Evolutionary conservation across 2,113 vertebrate genomes (phyloP), one percentile per base, ranked within the genome.

Genomic region (Nematolebias whitei): DNA sequence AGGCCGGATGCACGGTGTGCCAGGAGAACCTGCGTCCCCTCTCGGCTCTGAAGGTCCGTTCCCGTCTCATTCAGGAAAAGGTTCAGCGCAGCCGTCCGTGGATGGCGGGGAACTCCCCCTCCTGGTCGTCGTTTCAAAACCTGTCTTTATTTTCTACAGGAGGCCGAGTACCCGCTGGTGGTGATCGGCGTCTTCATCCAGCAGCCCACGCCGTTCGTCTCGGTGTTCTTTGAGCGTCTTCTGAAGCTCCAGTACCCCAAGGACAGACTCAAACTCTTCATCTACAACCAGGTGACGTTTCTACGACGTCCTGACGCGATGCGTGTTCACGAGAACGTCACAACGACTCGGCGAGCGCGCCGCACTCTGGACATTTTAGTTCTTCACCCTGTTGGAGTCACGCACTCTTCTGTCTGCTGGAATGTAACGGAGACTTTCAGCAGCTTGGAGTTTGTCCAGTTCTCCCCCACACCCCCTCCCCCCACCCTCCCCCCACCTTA

Each of bases 191-290:
- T 99, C 85, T 99, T 98, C 85, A 96, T 99, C 0, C 94, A 98
- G 79, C 96, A 98, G 88, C 95, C 94, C 54, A 98, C 96, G 0
- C 98, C 98, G 0, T 99, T 99, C 62, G 91, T 97, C 16, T 87
- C 92, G 0, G 93, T 95, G 59, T 99, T 99, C 78, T 98, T 99
- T 78, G 69, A 93, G 71, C 87, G 96, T 2, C 92, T 99, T 0
- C 78, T 84, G 54, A 93, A 89, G 55, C 91, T 99, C 35, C 89
- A 81, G 50, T 98, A 97, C 41, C 96, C 97, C 3, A 96, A 91
- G 80, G 90, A 92, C 29, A 84, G 85, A 10, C 92, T 96, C 39
- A 92, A 92, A 55, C 93, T 99, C 63, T 96, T 98, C 82, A 95
- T 99, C 68, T 95, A 93, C 87, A 98, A 95, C 78, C 89, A 93